These are phyloP conservation scores for Caenorhabditis doughertyi DNA, from an alignment of 2,888 invertebrate species.

Conservation along the genomic window DNA sequence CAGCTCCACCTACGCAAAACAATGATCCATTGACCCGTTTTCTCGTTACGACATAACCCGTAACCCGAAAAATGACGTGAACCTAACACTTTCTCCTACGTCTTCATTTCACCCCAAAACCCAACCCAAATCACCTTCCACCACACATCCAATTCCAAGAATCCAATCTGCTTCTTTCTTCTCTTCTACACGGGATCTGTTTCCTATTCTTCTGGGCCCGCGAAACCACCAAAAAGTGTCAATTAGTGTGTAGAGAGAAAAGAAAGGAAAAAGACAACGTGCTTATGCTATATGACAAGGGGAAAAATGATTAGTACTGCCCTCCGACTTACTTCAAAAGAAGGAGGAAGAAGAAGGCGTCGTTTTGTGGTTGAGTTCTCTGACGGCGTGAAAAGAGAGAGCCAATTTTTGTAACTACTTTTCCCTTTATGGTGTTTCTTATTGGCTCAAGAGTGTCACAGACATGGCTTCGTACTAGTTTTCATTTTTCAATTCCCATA, in stretches of 20 bases:
- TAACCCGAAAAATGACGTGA: neutral
- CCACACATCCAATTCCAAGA: conserved; percentile 30
- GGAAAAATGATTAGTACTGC: conserved; percentile 45
- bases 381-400: conserved; percentile 43
- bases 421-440: conserved; percentile 63
- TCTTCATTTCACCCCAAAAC: neutral
- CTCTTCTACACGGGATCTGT: neutral
- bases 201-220: neutral
- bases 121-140: conserved; percentile 13
- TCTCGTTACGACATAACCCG: neutral
- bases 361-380: neutral
- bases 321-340: neutral
- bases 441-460: conserved; percentile 30
- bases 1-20: no score
- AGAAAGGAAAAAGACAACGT: no score
- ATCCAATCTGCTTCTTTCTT: conserved; percentile 23
- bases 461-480: neutral
- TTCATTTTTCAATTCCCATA: neutral
- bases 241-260: conserved; percentile 25
- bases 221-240: conserved; percentile 23
- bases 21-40: no score
- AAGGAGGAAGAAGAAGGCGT: neutral
- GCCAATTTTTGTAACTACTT: conserved; percentile 46
- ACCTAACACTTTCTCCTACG: no score
- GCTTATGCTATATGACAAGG: neutral